Conservation (phyloP, 2,797 vertebrate species). For the Sebastolobus altivelis region DNA sequence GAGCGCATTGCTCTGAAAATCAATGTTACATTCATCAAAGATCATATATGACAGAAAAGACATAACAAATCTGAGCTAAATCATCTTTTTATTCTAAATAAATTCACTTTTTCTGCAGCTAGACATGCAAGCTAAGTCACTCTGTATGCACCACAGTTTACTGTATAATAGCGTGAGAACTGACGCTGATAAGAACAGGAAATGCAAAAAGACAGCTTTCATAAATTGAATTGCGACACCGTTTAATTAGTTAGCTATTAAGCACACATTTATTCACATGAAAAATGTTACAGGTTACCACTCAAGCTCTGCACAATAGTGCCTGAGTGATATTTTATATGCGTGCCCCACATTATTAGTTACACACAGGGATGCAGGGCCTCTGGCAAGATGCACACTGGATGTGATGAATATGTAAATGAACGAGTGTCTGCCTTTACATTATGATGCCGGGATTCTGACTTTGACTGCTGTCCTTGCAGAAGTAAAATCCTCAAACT, state of each 20-base stretch:
- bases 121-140: background rate
- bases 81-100: background rate
- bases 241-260: conserved; percentile 24
- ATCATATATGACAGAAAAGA: background rate
- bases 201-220: background rate
- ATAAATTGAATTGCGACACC: background rate
- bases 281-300: conserved; percentile 27
- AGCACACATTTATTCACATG: conserved; percentile 12
- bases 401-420: conserved; percentile 60
- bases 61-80: conserved; percentile 14
- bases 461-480: conserved; percentile 53
- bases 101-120: background rate
- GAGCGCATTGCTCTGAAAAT: background rate
- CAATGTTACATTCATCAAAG: conserved; percentile 1
- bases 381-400: conserved; percentile 49
- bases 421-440: conserved; percentile 29
- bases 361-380: conserved; percentile 24
- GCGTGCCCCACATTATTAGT: conserved; percentile 23
- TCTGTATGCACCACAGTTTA: background rate
- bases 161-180: background rate
- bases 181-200: background rate
- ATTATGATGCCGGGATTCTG: conserved; percentile 20
- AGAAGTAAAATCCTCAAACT: conserved; percentile 20
- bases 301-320: conserved; percentile 11
- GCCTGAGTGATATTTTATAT: conserved; percentile 32